A percentile compares a stretch with the other conserved stretches of the same genome.
Conservation (phyloP, 2,113 vertebrate genomes). For the Cromileptes altivelis region DNA sequence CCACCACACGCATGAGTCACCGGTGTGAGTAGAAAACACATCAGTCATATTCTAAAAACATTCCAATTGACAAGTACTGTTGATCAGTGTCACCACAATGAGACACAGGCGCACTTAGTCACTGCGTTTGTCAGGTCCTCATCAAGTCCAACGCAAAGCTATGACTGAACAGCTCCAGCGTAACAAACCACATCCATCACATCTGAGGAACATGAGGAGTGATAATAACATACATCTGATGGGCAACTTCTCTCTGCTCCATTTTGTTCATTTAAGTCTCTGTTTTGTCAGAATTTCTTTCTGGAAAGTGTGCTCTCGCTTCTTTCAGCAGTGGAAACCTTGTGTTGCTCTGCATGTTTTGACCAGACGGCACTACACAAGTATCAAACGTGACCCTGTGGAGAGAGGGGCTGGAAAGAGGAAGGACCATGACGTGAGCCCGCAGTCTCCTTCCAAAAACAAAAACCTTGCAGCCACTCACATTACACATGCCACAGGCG, state of each 20-base stretch:
- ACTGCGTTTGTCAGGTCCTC: constrained; percentile 34
- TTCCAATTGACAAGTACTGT: constrained; percentile 48
- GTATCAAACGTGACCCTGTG: constrained; percentile 61
- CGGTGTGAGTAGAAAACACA: constrained; percentile 63
- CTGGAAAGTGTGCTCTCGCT: constrained; percentile 26
- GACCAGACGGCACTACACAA: constrained; percentile 45
- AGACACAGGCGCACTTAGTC: constrained; percentile 49
- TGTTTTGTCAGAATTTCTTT: constrained; percentile 6
- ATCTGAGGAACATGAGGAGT: background rate
- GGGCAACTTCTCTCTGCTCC: background rate
- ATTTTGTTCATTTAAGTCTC: background rate
- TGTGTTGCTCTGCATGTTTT: constrained; percentile 65
- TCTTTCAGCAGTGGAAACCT: constrained; percentile 63
- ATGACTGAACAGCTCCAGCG: constrained; percentile 2
- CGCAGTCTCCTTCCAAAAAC: constrained; percentile 61
- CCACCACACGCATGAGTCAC: constrained; percentile 65
- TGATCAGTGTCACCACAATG: constrained; percentile 51
- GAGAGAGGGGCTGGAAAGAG: constrained; percentile 51
- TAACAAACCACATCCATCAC: constrained; percentile 36
- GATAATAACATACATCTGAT: background rate
- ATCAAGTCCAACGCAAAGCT: constrained; percentile 29
- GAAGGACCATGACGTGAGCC: constrained; percentile 39
- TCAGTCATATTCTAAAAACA: constrained; percentile 66
- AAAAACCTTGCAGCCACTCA: constrained; percentile 19
- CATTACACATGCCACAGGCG: constrained; percentile 2